Percentiles rank a stretch among this genome's conserved stretches.
Evolutionary conservation across 2,797 vertebrate species (phyloP).

Genomic region (Hydrophis major): DNA sequence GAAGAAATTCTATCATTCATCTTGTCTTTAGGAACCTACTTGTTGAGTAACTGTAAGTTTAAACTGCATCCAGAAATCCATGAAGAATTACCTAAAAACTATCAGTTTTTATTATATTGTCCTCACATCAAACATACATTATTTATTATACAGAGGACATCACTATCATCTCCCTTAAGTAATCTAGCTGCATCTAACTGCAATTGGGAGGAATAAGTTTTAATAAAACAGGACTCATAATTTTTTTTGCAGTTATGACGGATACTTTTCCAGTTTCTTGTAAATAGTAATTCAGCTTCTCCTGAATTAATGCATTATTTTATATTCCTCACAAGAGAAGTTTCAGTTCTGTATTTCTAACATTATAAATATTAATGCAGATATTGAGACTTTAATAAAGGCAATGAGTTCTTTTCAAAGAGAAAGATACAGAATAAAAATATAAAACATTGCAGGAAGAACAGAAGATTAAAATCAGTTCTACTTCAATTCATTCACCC

Average conservation of each 20-base stretch:
- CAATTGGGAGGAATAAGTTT: conserved; percentile 52
- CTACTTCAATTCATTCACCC: conserved; percentile 35
- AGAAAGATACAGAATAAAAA: conserved; percentile 18
- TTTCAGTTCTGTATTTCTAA: conserved; percentile 64
- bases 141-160: conserved; percentile 56
- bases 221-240: conserved; percentile 73
- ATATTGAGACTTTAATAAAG: conserved; percentile 65
- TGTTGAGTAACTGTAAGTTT: conserved; percentile 25
- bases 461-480: conserved; percentile 47
- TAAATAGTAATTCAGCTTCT: conserved; percentile 69
- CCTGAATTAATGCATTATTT: conserved; percentile 69
- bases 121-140: conserved; percentile 52
- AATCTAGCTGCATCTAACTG: conserved; percentile 43
- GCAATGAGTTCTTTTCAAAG: conserved; percentile 45
- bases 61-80: conserved; percentile 24
- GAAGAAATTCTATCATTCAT: background rate
- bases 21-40: conserved; percentile 37
- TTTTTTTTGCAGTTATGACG: conserved; percentile 76
- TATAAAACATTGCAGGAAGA: conserved; percentile 46
- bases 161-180: conserved; percentile 55
- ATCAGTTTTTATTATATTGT: conserved; percentile 46
- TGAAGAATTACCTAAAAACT: conserved; percentile 53
- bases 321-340: conserved; percentile 66
- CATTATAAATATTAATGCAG: conserved; percentile 66
- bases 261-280: conserved; percentile 72